phyloP scores from a whole-genome alignment of 2,113 vertebrate genomes.

The Boulengeromyrus knoepffleri region DNA sequence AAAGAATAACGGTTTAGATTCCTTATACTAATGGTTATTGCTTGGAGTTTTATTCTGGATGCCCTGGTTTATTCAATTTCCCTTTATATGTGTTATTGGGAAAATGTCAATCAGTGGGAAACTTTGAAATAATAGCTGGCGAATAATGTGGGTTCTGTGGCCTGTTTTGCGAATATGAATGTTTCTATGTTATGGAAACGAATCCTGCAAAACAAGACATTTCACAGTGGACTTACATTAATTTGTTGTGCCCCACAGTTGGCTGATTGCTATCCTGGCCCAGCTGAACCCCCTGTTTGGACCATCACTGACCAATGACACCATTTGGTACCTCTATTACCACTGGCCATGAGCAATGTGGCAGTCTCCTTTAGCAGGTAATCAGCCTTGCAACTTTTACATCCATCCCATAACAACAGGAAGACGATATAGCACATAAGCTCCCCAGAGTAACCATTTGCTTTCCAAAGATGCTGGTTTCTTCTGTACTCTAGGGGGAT shows the following conservation, averaged over 20 bases:
- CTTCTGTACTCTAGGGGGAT: neutral
- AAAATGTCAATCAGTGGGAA: neutral
- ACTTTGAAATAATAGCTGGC: neutral
- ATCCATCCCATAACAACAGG: neutral
- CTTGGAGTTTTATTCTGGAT: neutral
- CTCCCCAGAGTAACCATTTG: neutral
- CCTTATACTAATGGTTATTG: neutral
- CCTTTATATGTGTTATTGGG: neutral
- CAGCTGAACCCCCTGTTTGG: conserved; percentile 94
- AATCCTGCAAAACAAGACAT: neutral
- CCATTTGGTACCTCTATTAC: conserved; percentile 77
- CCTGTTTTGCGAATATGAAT: neutral
- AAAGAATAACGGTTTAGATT: neutral
- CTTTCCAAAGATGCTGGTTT: neutral
- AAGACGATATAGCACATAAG: neutral
- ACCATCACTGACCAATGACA: conserved; percentile 72
- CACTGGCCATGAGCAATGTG: conserved; percentile 70
- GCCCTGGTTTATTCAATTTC: neutral
- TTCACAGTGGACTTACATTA: neutral
- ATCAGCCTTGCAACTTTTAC: neutral
- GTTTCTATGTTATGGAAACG: neutral
- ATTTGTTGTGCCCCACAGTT: conserved; percentile 61
- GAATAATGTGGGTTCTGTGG: neutral
- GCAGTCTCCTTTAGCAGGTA: conserved; percentile 18
- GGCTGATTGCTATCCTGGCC: conserved; percentile 93